Evolutionary conservation across 2,113 vertebrate genomes (phyloP).

Genomic region (Centrocercus urophasianus): DNA sequence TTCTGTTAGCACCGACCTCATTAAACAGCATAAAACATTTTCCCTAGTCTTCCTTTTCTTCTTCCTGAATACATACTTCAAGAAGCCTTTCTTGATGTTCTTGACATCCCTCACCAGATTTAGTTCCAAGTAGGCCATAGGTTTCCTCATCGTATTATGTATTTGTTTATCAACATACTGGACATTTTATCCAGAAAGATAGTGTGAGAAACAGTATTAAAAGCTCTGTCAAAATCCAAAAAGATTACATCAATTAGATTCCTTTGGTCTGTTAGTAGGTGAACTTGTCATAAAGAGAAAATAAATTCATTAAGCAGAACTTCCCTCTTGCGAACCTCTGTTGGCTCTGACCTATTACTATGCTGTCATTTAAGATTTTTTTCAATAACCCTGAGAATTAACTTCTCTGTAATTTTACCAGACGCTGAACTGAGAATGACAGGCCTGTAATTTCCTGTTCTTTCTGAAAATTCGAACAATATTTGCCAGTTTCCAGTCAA

Average conservation of each 20-base stretch:
- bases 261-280: background rate
- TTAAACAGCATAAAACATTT: too few relatives aligned
- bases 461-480: background rate
- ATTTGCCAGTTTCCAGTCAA: background rate
- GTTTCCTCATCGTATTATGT: background rate
- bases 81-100: too few relatives aligned
- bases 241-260: background rate
- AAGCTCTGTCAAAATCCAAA: background rate
- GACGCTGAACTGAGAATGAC: background rate
- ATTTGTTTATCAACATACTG: background rate
- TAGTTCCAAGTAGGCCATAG: too few relatives aligned
- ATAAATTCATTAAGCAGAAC: background rate
- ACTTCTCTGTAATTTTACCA: background rate
- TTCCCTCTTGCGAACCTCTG: background rate
- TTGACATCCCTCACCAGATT: too few relatives aligned
- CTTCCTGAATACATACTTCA: too few relatives aligned
- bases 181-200: background rate
- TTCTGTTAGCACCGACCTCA: too few relatives aligned
- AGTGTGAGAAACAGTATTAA: background rate
- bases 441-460: background rate
- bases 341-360: background rate
- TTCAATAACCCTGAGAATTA: background rate
- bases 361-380: background rate
- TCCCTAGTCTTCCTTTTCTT: too few relatives aligned
- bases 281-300: background rate